These are phyloP conservation scores for Spodoptera frugiperda DNA, from an alignment of 1,140 invertebrate genomes.

Conservation along the genomic window DNA sequence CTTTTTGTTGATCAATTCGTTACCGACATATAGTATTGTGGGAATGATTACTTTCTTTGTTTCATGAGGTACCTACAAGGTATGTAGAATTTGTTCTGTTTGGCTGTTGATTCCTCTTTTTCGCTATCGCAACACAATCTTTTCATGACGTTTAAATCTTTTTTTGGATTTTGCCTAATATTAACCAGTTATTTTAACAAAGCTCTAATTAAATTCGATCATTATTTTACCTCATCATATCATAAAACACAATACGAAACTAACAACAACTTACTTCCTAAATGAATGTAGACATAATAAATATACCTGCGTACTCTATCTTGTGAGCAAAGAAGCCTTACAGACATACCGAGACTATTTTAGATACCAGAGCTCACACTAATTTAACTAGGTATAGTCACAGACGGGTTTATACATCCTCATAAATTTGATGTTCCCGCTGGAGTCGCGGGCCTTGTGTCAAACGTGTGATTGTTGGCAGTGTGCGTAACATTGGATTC, in stretches of 20 bases:
- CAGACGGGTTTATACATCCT: neutral
- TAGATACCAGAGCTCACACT: neutral
- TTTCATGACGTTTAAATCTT: too few relatives aligned
- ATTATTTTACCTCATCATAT: too few relatives aligned
- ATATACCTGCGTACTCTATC: neutral
- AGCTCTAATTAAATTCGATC: too few relatives aligned
- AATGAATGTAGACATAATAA: neutral
- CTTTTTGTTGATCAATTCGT: neutral
- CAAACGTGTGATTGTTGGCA: slow-evolving; percentile 16
- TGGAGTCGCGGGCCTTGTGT: slow-evolving; percentile 21
- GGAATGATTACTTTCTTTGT: too few relatives aligned
- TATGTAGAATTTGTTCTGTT: too few relatives aligned
- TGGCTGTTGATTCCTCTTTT: too few relatives aligned
- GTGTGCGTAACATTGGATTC: slow-evolving; percentile 33
- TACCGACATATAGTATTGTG: neutral
- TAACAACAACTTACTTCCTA: too few relatives aligned
- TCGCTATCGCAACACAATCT: too few relatives aligned
- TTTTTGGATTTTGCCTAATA: too few relatives aligned
- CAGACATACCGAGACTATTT: neutral
- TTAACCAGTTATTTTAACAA: too few relatives aligned
- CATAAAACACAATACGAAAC: too few relatives aligned
- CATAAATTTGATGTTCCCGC: slow-evolving; percentile 21
- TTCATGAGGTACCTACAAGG: too few relatives aligned
- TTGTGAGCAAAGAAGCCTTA: neutral
- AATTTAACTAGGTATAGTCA: neutral